A percentile compares a stretch with the other conserved stretches of the same genome.
These are phyloP conservation scores for Grammomys surdaster DNA, from an alignment of 2,113 vertebrate genomes.

Conservation along the genomic window DNA sequence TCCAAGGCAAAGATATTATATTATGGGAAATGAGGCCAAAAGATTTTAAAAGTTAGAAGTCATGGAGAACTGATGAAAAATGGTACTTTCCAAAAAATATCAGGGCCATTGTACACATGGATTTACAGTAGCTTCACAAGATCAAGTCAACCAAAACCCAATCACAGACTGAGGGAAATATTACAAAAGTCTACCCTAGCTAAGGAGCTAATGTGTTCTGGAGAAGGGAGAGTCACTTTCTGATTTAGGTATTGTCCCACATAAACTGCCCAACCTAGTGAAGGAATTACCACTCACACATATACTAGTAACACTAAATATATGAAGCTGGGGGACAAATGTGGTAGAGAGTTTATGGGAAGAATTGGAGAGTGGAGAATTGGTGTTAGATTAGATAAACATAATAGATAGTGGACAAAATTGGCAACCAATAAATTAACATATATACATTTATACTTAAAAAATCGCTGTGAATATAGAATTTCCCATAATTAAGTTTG, in stretches of 20 bases:
- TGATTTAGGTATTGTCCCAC: not conserved
- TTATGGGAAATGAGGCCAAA: not conserved
- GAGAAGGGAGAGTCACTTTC: not conserved
- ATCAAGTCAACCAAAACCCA: not conserved
- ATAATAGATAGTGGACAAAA: not conserved
- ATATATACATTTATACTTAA: not conserved
- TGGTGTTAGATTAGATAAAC: not conserved
- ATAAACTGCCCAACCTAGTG: not conserved
- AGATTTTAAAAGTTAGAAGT: not conserved
- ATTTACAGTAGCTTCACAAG: not conserved
- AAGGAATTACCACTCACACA: no score
- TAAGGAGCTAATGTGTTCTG: not conserved
- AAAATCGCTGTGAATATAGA: not conserved
- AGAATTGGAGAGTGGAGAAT: fast-evolving
- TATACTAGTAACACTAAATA: not conserved
- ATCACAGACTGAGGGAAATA: no score
- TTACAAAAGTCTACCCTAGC: not conserved
- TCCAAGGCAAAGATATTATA: no score
- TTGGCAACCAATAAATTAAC: not conserved
- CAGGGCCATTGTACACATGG: no score
- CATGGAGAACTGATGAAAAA: not conserved
- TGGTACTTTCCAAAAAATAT: not conserved
- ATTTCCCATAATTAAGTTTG: not conserved
- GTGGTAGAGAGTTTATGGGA: not conserved
- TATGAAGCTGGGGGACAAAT: not conserved